These are phyloP conservation scores for Oncorhynchus keta DNA, from an alignment of 2,113 vertebrate genomes.

Conservation along the genomic window DNA sequence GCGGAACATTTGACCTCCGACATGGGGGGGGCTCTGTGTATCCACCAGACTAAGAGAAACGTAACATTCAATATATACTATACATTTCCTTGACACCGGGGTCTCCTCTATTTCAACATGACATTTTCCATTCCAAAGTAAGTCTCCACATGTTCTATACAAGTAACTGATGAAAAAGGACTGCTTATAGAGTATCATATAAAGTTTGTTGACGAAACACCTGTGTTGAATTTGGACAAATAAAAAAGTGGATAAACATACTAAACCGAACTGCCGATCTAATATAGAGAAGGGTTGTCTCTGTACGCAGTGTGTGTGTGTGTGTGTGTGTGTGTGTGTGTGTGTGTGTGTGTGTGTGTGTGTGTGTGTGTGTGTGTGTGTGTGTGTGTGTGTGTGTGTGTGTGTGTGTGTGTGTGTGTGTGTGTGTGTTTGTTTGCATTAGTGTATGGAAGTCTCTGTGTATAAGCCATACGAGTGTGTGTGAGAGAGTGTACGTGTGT, in stretches of 20 bases:
- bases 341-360: too few relatives aligned
- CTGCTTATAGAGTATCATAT: background rate
- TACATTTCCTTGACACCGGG: too few relatives aligned
- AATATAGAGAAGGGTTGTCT: background rate
- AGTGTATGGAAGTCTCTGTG: background rate
- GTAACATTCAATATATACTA: too few relatives aligned
- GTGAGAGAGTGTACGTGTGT: constrained; percentile 1
- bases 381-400: constrained; percentile 24
- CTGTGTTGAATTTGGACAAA: constrained; percentile 29
- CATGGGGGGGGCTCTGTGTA: too few relatives aligned
- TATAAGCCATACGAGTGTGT: constrained; percentile 3
- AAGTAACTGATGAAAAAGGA: background rate
- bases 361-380: constrained; percentile 6
- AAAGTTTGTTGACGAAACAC: constrained; percentile 10
- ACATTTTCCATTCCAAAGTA: too few relatives aligned
- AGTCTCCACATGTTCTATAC: background rate
- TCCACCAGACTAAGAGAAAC: too few relatives aligned
- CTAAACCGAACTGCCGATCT: background rate
- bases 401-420: constrained; percentile 5
- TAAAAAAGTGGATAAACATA: constrained; percentile 18
- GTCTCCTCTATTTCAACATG: too few relatives aligned
- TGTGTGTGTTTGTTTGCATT: constrained; percentile 25
- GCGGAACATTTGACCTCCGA: too few relatives aligned
- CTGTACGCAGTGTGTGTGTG: constrained; percentile 4
- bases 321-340: constrained; percentile 16